Base-by-base conservation (phyloP, 2,113 vertebrate species). In the Agelaius tricolor region DNA sequence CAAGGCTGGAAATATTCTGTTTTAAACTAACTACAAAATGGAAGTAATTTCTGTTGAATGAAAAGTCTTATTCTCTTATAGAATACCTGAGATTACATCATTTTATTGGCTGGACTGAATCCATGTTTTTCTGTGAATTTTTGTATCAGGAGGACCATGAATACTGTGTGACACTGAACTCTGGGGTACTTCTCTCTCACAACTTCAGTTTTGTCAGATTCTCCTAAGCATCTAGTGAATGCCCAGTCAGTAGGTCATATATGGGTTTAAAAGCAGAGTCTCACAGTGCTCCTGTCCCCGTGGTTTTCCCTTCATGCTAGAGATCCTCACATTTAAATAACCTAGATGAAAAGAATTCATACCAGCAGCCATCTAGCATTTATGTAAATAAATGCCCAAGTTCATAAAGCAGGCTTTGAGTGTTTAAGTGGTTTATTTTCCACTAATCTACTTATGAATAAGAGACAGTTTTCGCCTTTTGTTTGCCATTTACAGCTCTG, bases 371-470 rank as follows among this genome's bases (percentile, higher is more conserved):
- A 31, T 23, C 57, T 68, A 75, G 21, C 22, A 39, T 78, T 87
- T 81, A 54, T 82, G 35, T 62, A 91, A 91, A 84, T 91, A 93
- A 81, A 78, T 72, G 27, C 35, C 76, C 3, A 14, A 61, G 67
- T 65, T 93, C 43, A 66, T 96, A 80, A 90, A 93, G 44, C 52
- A 59, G 81, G 47, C 24, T 71, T 44, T 72, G 47, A 16, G 19
- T 81, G n/a, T 81, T 85, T 84, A 87, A 91, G 78, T 84, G 58
- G 44, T 84, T 91, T 93, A 75, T 81, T 84, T 78, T 78, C 66
- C 57, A 81, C 47, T 94, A 84, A 91, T 94, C 67, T 88, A 22
- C 55, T 95, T 94, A 91, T 1, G 3, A 58, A 58, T 90, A 84
- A 91, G 71, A 72, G 59, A 61, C 11, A 24, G 11, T 12, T 57